These are phyloP conservation scores for Oryzias javanicus DNA, from an alignment of 2,113 vertebrate species.

Conservation along the genomic window DNA sequence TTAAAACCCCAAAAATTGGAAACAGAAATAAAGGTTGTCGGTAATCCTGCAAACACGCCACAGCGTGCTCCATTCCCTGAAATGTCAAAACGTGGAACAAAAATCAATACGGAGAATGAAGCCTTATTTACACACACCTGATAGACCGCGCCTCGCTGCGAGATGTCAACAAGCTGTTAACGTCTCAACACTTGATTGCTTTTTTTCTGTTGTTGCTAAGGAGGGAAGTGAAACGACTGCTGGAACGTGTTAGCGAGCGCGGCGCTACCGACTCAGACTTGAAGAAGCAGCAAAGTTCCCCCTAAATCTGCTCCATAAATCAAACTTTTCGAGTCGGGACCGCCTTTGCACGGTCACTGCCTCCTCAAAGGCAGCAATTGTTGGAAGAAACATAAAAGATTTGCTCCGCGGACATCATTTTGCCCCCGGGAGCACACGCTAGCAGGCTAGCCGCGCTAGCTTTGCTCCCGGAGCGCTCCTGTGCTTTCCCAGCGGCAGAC, in stretches of 20 bases:
- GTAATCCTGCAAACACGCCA: conserved; percentile 28
- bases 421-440: conserved; percentile 61
- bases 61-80: conserved; percentile 57
- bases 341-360: conserved; percentile 34
- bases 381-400: conserved; percentile 62
- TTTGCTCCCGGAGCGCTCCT: conserved; percentile 58
- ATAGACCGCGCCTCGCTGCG: conserved; percentile 48
- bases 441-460: conserved; percentile 52
- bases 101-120: conserved; percentile 71
- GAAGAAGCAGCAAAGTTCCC: not conserved
- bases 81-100: conserved; percentile 56
- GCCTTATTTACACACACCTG: conserved; percentile 63
- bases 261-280: conserved; percentile 13
- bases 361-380: conserved; percentile 54
- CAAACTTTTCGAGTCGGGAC: conserved; percentile 49
- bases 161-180: conserved; percentile 58
- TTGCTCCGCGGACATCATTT: conserved; percentile 61
- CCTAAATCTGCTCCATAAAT: conserved; percentile 13
- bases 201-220: conserved; percentile 16
- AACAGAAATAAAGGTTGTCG: conserved; percentile 25
- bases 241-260: conserved; percentile 28
- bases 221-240: conserved; percentile 37
- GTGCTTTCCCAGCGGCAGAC: conserved; percentile 61
- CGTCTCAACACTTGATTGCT: conserved; percentile 54
- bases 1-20: conserved; percentile 8